Conservation (phyloP, 2,113 vertebrate species). For the Diglossa brunneiventris region DNA sequence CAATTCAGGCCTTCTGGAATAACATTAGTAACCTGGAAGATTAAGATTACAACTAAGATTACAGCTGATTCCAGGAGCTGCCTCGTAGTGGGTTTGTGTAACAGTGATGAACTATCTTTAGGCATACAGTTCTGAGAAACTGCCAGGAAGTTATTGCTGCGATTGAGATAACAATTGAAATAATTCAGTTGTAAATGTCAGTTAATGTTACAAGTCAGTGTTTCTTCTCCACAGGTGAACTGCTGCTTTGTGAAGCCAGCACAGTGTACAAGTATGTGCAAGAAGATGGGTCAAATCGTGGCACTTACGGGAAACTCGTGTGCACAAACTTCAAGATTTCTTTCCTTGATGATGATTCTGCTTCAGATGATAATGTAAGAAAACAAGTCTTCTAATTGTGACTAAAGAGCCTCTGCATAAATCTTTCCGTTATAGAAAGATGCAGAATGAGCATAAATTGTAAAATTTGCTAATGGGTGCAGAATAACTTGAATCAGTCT, state of each 20-base stretch:
- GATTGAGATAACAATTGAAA: not conserved
- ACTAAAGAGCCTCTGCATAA: not conserved
- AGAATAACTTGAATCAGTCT: not conserved
- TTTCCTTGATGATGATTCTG: conserved; percentile 78
- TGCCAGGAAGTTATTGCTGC: not conserved
- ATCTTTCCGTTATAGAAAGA: not conserved
- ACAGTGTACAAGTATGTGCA: conserved; percentile 80
- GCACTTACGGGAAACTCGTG: conserved; percentile 80
- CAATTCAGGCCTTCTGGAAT: not conserved
- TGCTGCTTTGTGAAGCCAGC: conserved; percentile 84
- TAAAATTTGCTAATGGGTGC: not conserved
- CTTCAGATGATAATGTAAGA: conserved; percentile 76
- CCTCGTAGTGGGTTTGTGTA: not conserved
- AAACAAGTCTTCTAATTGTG: not conserved
- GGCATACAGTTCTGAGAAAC: not conserved
- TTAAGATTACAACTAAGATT: not conserved
- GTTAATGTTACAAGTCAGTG: not conserved
- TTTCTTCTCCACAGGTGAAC: conserved; percentile 76
- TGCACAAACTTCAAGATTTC: conserved; percentile 89
- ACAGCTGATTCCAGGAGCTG: not conserved
- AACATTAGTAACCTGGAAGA: not conserved
- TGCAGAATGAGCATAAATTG: not conserved
- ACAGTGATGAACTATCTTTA: not conserved
- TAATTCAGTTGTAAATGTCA: not conserved
- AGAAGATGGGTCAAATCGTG: conserved; percentile 82